Base-by-base conservation (phyloP, 2,888 invertebrate species). In the Cheilosia vulpina region DNA sequence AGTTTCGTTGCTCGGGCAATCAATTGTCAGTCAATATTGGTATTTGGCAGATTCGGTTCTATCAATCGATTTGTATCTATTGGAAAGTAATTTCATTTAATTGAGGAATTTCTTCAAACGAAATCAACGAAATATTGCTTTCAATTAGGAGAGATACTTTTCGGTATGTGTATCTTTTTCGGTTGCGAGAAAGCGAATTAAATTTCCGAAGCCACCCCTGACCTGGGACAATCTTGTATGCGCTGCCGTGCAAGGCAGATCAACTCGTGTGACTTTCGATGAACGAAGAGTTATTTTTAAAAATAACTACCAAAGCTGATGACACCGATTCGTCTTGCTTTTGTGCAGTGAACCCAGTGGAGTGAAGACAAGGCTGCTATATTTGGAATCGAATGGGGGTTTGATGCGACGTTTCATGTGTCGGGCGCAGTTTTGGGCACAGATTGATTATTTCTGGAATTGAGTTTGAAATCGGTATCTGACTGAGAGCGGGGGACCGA, bases 41-140 rank as follows among this genome's bases (percentile, higher is more conserved):
- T 17, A 17, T 4, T 13, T 72, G 17, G n/a, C 43, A 41, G 41
- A 21, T 57, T 63, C 31, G 45, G 53, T 77, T 57, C 24, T 68
- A 72, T 63, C 55, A 66, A 73, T 83, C 45, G 68, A 68, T 78
- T 72, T 78, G 65, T 75, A 79, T 78, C 69, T 69, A 63, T 63
- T 71, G 34, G 55, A 13, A 52, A 52, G n/a, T 27, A 58, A 52
- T 11, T 62, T 62, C n/a, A 11, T 69, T 73, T 73, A 78, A 78
- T 83, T 83, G 66, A 73, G 52, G 78, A 73, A 52, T 73, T 52
- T 69, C 62, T 65, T 75, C 60, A 24, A 62, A 1, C 21, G 68
- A 77, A 77, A 77, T 68, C 68, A 31, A 38, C 38, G 13, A 38
- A 68, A 27, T 58, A 45, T 41, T 31, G 27, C 15, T 31, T 24